phyloP scores from a whole-genome alignment of 2,888 invertebrate genomes.

The Anticlea derivata region DNA sequence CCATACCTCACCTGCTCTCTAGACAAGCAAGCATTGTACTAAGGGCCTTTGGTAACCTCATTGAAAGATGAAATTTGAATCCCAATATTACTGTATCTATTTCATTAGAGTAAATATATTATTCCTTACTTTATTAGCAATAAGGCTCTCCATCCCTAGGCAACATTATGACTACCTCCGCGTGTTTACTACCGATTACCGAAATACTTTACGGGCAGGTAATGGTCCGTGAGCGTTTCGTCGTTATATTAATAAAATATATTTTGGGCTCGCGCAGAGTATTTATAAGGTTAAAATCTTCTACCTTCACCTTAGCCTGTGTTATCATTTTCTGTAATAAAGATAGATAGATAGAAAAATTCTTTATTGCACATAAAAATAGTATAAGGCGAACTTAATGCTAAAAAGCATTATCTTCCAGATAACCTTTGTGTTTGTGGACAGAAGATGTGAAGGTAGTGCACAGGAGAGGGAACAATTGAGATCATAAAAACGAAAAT shows the following conservation, averaged over 20 bases:
- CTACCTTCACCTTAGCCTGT: neutral
- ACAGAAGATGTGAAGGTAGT: no score
- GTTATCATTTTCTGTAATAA: no score
- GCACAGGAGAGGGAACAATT: no score
- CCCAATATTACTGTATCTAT: neutral
- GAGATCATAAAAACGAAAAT: no score
- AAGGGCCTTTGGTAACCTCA: no score
- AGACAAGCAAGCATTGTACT: no score
- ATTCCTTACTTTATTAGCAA: conserved; percentile 7
- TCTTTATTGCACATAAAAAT: no score
- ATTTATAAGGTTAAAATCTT: conserved; percentile 6
- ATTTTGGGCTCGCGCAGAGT: conserved; percentile 9
- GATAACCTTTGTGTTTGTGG: no score
- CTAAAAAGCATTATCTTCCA: no score
- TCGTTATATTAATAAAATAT: conserved; percentile 30
- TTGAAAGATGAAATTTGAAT: neutral
- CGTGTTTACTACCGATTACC: conserved; percentile 24
- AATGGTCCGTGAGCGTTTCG: conserved; percentile 28
- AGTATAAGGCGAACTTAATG: no score
- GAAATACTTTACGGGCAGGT: conserved; percentile 20
- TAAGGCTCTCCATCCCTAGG: neutral
- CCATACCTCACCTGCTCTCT: no score
- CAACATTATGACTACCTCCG: conserved; percentile 10
- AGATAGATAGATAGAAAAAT: neutral
- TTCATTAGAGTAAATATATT: neutral